Percentiles rank a stretch among this genome's conserved stretches.
Conservation (phyloP, 2,797 vertebrate genomes). For the Pseudochaenichthys georgianus region DNA sequence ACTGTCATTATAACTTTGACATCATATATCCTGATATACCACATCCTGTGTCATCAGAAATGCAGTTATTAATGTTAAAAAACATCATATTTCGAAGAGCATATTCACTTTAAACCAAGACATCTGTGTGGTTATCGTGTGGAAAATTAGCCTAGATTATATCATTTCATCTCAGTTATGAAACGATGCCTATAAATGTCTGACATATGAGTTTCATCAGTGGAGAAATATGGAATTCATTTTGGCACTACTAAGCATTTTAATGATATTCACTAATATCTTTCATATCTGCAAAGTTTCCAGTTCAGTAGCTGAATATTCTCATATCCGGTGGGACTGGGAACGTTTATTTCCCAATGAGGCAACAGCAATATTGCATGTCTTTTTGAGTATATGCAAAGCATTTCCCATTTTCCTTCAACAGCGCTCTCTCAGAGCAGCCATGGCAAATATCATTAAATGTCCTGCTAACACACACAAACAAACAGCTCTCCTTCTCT, state of each 20-base stretch:
- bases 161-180: slow-evolving; percentile 17
- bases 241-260: slow-evolving; percentile 66
- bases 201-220: slow-evolving; percentile 51
- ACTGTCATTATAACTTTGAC: background rate
- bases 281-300: slow-evolving; percentile 75
- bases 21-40: slow-evolving; percentile 9
- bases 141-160: slow-evolving; percentile 24
- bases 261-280: slow-evolving; percentile 80
- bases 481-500: background rate
- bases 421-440: slow-evolving; percentile 85
- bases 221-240: slow-evolving; percentile 64
- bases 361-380: slow-evolving; percentile 76
- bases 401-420: slow-evolving; percentile 85
- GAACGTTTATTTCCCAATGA: slow-evolving; percentile 63
- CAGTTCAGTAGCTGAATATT: slow-evolving; percentile 74
- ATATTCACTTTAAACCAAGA: background rate
- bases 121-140: background rate
- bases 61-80: slow-evolving; percentile 6
- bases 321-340: slow-evolving; percentile 77
- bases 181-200: slow-evolving; percentile 13
- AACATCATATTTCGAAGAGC: background rate
- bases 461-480: slow-evolving; percentile 83
- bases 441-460: slow-evolving; percentile 88
- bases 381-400: slow-evolving; percentile 83
- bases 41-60: background rate